These are phyloP conservation scores for Hyperoplus immaculatus DNA, from an alignment of 2,797 vertebrate genomes.

Conservation along the genomic window DNA sequence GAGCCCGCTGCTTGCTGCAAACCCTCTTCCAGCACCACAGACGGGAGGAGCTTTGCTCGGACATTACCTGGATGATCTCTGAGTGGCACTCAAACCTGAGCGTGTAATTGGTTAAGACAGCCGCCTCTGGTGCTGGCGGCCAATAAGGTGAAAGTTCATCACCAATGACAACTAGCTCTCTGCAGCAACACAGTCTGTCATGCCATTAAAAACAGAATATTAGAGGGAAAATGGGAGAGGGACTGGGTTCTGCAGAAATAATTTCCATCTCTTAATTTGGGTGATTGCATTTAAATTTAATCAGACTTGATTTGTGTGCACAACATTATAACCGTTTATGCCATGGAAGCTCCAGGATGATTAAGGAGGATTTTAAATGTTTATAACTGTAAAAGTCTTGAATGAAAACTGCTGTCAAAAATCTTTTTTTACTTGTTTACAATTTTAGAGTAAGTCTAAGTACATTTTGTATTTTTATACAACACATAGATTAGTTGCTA, in stretches of 20 bases:
- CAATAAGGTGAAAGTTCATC: slow-evolving; percentile 86
- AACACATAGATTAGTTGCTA: background rate
- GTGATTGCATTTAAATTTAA: slow-evolving; percentile 75
- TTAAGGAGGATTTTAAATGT: slow-evolving; percentile 31
- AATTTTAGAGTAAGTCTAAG: background rate
- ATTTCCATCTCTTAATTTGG: slow-evolving; percentile 74
- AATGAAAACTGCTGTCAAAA: slow-evolving; percentile 11
- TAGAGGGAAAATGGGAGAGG: slow-evolving; percentile 56
- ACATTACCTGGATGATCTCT: slow-evolving; percentile 83
- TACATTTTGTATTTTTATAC: slow-evolving; percentile 8
- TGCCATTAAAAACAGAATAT: slow-evolving; percentile 79
- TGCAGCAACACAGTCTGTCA: slow-evolving; percentile 64
- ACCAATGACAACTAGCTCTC: slow-evolving; percentile 79
- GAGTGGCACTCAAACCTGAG: slow-evolving; percentile 82
- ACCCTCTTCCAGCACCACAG: slow-evolving; percentile 37
- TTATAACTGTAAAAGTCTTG: slow-evolving; percentile 10
- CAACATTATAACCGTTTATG: slow-evolving; percentile 51
- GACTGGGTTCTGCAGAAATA: slow-evolving; percentile 51
- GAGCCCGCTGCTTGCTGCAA: slow-evolving; percentile 46
- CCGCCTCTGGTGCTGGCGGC: slow-evolving; percentile 79
- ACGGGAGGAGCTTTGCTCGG: slow-evolving; percentile 71
- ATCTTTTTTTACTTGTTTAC: slow-evolving; percentile 21
- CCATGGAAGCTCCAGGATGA: slow-evolving; percentile 28
- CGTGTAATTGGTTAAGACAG: slow-evolving; percentile 87
- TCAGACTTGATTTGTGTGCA: slow-evolving; percentile 63